Evolutionary conservation across 2,113 vertebrate species (phyloP).

Genomic region (Hemiprocne comata): DNA sequence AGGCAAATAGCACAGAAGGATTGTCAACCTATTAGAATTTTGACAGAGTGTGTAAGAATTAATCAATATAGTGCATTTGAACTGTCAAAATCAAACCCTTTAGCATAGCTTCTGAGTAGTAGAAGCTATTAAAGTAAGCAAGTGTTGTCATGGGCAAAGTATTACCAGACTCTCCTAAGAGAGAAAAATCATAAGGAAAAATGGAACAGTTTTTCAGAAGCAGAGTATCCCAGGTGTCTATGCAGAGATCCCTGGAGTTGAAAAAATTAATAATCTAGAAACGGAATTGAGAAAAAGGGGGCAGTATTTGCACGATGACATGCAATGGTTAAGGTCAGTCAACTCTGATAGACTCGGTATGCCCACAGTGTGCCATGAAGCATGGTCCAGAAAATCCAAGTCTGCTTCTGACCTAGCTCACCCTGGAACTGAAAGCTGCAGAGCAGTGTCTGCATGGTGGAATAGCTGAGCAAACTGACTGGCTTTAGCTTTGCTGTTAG

Average conservation of each 20-base stretch:
- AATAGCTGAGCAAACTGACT: background rate
- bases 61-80: background rate
- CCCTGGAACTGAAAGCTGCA: background rate
- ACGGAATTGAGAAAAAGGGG: background rate
- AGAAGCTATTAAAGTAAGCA: background rate
- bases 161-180: background rate
- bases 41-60: background rate
- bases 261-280: background rate
- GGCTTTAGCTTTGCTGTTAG: background rate
- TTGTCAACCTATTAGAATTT: background rate
- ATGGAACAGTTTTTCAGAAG: background rate
- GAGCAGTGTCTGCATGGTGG: fast-evolving
- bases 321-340: background rate
- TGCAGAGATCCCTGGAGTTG: background rate
- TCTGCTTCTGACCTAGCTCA: background rate
- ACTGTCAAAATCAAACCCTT: background rate
- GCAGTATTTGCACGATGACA: background rate
- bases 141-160: background rate
- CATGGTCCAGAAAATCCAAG: fast-evolving
- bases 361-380: background rate
- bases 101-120: background rate
- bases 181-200: background rate
- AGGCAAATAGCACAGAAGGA: background rate
- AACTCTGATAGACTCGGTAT: background rate
- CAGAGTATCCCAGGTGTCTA: background rate